These are phyloP conservation scores for Cynoglossus semilaevis DNA, from an alignment of 2,113 vertebrate genomes.

Conservation along the genomic window DNA sequence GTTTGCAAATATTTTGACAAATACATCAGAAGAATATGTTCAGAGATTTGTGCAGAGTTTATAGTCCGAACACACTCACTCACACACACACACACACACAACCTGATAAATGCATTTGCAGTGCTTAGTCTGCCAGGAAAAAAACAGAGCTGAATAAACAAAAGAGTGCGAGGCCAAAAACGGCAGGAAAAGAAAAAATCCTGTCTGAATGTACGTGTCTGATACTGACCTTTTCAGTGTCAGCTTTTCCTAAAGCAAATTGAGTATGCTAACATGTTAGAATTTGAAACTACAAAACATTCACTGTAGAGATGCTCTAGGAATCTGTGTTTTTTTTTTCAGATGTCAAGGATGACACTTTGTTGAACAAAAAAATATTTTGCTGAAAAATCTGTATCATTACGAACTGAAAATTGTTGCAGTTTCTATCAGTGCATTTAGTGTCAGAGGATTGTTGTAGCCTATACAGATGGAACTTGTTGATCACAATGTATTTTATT, in stretches of 20 bases:
- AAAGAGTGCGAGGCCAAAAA: neutral
- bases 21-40: neutral
- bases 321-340: no score
- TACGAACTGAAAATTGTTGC: no score
- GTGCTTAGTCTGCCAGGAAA: slow-evolving; percentile 28
- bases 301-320: no score
- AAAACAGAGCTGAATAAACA: slow-evolving; percentile 28
- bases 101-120: slow-evolving; percentile 26
- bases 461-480: no score
- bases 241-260: neutral
- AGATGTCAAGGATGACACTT: no score
- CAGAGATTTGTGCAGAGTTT: neutral
- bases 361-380: no score
- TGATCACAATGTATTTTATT: no score
- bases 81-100: slow-evolving; percentile 13
- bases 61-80: neutral
- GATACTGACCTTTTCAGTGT: neutral
- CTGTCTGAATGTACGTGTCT: neutral
- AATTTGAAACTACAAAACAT: no score
- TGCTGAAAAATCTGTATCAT: no score
- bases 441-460: no score
- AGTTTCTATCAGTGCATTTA: no score
- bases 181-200: neutral
- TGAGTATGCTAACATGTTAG: fast-evolving
- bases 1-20: slow-evolving; percentile 6